A percentile compares a stretch with the other conserved stretches of the same genome.
Evolutionary conservation across 2,888 invertebrate genomes (phyloP).

Genomic region (Allolobophora icterica): DNA sequence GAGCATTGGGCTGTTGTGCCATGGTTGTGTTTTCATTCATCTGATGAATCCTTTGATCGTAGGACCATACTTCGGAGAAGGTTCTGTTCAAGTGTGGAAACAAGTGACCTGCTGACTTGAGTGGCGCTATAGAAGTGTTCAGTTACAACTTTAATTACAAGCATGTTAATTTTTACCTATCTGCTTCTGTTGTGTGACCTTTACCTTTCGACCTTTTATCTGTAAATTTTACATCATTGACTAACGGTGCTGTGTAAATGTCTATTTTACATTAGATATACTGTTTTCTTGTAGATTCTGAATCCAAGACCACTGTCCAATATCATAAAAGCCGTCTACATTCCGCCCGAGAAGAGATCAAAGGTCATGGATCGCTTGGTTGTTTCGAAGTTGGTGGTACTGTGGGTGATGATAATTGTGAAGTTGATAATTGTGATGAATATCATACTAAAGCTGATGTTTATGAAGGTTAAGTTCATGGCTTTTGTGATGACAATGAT

Average conservation of each 20-base stretch:
- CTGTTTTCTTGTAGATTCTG: neutral
- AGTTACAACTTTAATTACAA: too few species aligned
- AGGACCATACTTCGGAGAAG: neutral
- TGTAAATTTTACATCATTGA: neutral
- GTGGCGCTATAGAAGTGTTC: too few species aligned
- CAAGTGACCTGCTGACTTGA: too few species aligned
- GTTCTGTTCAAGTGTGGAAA: neutral
- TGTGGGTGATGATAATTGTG: too few species aligned
- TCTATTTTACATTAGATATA: neutral
- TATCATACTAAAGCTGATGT: too few species aligned
- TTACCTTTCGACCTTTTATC: neutral
- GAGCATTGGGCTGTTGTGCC: too few species aligned
- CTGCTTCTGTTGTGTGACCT: neutral
- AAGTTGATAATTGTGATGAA: too few species aligned
- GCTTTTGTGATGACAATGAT: too few species aligned
- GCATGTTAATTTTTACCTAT: too few species aligned
- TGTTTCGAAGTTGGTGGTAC: neutral
- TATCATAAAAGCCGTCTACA: conserved; percentile 25
- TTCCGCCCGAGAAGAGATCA: neutral
- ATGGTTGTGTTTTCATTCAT: too few species aligned
- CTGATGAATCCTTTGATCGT: neutral
- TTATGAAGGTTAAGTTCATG: too few species aligned
- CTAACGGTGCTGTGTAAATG: too few species aligned
- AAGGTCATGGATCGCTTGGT: neutral
- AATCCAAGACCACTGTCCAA: neutral